Base-by-base conservation (phyloP, 2,797 vertebrate genomes). In the Chelidonichthys spinosus region DNA sequence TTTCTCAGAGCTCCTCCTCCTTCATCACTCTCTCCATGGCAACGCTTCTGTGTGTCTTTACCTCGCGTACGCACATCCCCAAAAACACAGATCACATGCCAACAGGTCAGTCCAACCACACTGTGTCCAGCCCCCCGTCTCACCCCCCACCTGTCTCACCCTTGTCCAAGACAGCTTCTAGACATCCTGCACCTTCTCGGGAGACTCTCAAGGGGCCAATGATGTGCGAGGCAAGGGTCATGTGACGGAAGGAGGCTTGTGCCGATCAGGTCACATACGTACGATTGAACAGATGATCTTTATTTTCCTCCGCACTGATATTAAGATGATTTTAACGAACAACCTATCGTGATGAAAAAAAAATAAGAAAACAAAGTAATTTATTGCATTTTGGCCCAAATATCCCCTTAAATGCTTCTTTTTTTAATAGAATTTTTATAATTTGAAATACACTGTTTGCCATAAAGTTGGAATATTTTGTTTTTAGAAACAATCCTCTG, bases 61-160 rank as follows among this genome's bases (percentile, higher is more conserved):
- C 68, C 62, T 63, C 10, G 47, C 59, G 4, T 70, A 63, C 72
- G 70, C 78, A 72, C 58, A 7, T 59, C 59, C 67, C 59, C 14
- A 76, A 25, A 88, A 68, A 69, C 78, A 90, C 82, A 47, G 69
- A 78, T 82, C 79, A 84, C 86, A 72, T 18, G 33, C 53, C 66
- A 54, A 40, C 53, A 43, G 49, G 52, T 79, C 67, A 47, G 74
- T 87, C 78, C 72, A 74, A 62, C 76, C 63, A 84, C 78, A 77
- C 78, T 55, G 78, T 84, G 54, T 72, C 69, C 70, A 84, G 82
- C 88, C 82, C 79, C 81, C 78, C 77, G 79, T 85, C 60, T 85
- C 54, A 80, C 85, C 79, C 63, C 60, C 76, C 78, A 72, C 76
- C 69, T 82, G 69, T 83, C 81, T 79, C 72, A 54, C 63, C 43